Evolutionary conservation across 2,888 invertebrate species (phyloP), one percentile per base, ranked within the genome.

Genomic region (Cylloceria caligata): DNA sequence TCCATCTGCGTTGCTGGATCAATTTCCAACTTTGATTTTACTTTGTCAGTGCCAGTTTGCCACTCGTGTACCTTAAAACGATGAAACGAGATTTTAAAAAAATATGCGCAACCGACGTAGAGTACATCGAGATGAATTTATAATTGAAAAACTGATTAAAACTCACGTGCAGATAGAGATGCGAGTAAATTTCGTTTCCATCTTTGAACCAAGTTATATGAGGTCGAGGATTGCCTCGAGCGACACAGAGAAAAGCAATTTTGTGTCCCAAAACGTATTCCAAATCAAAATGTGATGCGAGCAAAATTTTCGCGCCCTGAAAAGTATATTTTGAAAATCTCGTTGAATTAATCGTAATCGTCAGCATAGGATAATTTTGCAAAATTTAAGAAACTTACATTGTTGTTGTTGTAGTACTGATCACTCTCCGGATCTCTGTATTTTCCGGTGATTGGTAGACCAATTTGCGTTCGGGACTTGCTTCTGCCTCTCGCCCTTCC

Each of bases 151-250:
- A 11, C 52, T 0, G n/a, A 16, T 55, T 57, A 21, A 1, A 86
- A 94, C 95, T 94, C 93, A 97, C 98, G 91, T 98, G 97, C 90
- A 98, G 94, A 92, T 97, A 97, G 76, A 96, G 95, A 94, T 98
- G 98, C 34, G 97, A 96, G 89, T 97, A 98, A 90, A 98, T 96
- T 93, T 99, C 98, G 16, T 97, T 96, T 36, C 98, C 98, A 92
- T 98, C 98, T 92, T 98, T 99, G 92, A 97, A 98, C 98, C 98
- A 99, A 21, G 98, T 98, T 84, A 98, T 97, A 86, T 97, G 97
- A 0, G 98, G 98, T 57, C 98, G 94, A 0, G 98, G 98, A 85
- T 96, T 95, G 0, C 98, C 98, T 90, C 96, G 96, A 0, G 98
- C 98, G 60, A 97, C 96, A 92, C 98, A 99, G 79, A 98, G 94